A percentile compares a stretch with the other conserved stretches of the same genome.
These are phyloP conservation scores for Petroica traversi DNA, from an alignment of 2,113 vertebrate species.

Conservation along the genomic window DNA sequence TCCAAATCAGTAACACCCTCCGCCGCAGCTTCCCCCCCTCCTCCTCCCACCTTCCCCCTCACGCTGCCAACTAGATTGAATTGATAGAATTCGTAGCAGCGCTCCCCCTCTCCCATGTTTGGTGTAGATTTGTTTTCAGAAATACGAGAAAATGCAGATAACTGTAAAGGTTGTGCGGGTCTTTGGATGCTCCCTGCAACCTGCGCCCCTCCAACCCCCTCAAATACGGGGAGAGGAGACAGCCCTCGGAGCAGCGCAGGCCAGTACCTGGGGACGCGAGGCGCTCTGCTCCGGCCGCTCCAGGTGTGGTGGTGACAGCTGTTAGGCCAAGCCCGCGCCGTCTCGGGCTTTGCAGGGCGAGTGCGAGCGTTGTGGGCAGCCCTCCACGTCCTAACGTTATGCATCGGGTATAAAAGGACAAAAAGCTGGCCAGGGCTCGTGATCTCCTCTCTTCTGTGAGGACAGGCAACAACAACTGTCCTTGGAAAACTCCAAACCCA, in stretches of 20 bases:
- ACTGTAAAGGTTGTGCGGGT: background rate
- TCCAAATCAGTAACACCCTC: background rate
- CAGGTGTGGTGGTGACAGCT: background rate
- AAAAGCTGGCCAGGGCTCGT: constrained; percentile 28
- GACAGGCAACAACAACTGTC: background rate
- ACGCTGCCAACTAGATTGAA: background rate
- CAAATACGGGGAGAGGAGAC: background rate
- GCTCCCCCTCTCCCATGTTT: background rate
- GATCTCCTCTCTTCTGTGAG: background rate
- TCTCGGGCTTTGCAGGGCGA: background rate
- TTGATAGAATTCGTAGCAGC: background rate
- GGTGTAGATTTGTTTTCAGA: background rate
- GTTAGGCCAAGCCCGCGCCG: background rate
- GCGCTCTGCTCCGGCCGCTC: background rate
- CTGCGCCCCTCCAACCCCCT: background rate
- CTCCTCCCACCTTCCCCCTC: rapidly evolving
- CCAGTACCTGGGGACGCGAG: background rate
- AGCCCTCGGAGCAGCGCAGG: background rate
- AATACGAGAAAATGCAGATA: background rate
- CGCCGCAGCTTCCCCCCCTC: background rate
- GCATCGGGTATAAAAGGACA: constrained; percentile 52
- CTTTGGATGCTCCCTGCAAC: background rate
- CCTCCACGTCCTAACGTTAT: constrained; percentile 24
- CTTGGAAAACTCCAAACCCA: background rate
- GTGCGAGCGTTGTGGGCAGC: background rate